Conservation (phyloP, 2,113 vertebrate species). For the Malurus melanocephalus region DNA sequence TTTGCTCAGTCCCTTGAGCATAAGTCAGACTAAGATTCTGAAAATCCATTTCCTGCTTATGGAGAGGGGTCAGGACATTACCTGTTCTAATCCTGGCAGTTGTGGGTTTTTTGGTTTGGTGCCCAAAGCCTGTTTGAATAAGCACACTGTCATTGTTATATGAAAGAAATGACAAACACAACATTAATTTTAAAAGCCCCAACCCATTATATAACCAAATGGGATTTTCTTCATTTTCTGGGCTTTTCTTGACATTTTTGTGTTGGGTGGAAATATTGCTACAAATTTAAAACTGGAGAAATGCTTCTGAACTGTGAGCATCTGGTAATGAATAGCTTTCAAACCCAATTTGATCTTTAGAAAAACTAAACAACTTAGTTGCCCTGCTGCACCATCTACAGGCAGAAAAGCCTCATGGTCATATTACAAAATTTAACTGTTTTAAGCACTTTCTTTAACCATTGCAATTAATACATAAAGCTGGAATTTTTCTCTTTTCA, state of each 20-base stretch:
- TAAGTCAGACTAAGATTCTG: not conserved
- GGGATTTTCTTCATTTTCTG: not conserved
- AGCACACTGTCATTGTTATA: not conserved
- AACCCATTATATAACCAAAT: not conserved
- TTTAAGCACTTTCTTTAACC: not conserved
- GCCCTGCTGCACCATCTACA: constrained; percentile 56
- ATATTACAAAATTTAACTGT: not conserved
- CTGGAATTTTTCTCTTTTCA: not conserved
- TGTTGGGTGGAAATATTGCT: not conserved
- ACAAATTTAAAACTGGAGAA: constrained; percentile 2
- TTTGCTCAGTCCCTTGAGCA: not conserved
- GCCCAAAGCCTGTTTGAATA: not conserved
- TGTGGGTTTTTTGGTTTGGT: not conserved
- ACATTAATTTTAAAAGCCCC: not conserved
- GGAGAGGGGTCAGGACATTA: not conserved
- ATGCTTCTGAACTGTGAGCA: not conserved
- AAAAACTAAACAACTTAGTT: not conserved
- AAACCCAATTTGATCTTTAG: not conserved
- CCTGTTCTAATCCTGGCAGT: not conserved
- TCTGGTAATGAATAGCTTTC: constrained; percentile 18
- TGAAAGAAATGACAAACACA: not conserved
- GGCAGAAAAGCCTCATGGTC: not conserved
- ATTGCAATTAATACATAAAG: not conserved
- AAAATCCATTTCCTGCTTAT: not conserved
- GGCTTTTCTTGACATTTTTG: constrained; percentile 1